Evolutionary conservation across 2,797 vertebrate genomes (phyloP).

Genomic region (Microhierax caerulescens): DNA sequence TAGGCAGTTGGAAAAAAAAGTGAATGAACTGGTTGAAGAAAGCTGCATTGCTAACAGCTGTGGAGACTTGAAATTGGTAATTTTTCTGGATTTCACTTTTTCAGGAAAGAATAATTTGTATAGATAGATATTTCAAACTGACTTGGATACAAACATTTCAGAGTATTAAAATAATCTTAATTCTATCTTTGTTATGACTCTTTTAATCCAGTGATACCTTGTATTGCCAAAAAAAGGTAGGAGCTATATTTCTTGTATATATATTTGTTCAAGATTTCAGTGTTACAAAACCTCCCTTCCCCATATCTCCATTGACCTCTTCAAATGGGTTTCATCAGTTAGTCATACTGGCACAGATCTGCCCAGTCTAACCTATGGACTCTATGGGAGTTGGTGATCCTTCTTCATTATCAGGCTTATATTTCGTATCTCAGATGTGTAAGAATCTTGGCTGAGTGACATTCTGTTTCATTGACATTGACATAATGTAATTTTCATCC

Average conservation of each 20-base stretch:
- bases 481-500: background rate
- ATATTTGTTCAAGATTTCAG: background rate
- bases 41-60: slow-evolving; percentile 91
- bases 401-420: background rate
- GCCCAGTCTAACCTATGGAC: background rate
- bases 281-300: background rate
- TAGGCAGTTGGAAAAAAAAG: slow-evolving; percentile 93
- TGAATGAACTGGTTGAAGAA: slow-evolving; percentile 94
- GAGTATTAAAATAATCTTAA: background rate
- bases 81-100: slow-evolving; percentile 31
- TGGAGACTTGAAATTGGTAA: slow-evolving; percentile 89
- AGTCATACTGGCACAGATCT: background rate
- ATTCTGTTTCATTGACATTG: background rate
- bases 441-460: background rate
- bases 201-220: background rate
- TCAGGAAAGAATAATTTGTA: background rate
- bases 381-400: background rate
- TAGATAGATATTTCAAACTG: background rate
- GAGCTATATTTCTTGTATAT: background rate
- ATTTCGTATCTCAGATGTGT: background rate
- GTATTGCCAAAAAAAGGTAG: background rate
- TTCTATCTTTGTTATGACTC: background rate
- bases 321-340: background rate
- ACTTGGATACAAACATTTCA: background rate
- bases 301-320: background rate